These are phyloP conservation scores for Helicoverpa armigera DNA, from an alignment of 1,140 invertebrate species.

Conservation along the genomic window DNA sequence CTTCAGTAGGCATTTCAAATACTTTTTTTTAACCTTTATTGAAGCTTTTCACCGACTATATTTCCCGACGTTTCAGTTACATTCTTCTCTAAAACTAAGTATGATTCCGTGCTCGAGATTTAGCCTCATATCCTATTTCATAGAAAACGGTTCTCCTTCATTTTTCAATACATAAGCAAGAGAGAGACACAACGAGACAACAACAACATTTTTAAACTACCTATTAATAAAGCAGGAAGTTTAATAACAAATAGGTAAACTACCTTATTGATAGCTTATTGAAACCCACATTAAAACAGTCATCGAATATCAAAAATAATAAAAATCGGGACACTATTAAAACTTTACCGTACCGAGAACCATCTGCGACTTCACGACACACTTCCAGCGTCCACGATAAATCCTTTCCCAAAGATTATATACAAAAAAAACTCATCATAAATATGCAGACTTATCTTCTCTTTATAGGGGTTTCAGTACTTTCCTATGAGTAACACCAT, in stretches of 20 bases:
- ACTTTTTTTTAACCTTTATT: too few relatives aligned
- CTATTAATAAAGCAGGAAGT: too few relatives aligned
- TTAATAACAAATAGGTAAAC: not conserved
- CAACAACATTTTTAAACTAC: too few relatives aligned
- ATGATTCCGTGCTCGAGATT: too few relatives aligned
- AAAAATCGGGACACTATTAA: constrained; percentile 10
- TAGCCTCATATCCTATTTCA: too few relatives aligned
- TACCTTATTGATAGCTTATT: not conserved
- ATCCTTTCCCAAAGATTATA: constrained; percentile 15
- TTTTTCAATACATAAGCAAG: too few relatives aligned
- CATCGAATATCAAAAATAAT: not conserved
- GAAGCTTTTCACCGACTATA: too few relatives aligned
- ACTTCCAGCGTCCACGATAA: not conserved
- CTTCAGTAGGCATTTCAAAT: too few relatives aligned
- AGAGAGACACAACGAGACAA: too few relatives aligned
- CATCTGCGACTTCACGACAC: not conserved
- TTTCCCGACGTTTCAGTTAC: too few relatives aligned
- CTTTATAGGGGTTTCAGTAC: constrained; percentile 27
- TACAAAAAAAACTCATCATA: constrained; percentile 17
- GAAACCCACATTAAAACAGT: not conserved
- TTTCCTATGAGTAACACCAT: not conserved
- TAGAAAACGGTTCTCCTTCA: too few relatives aligned
- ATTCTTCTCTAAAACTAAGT: too few relatives aligned
- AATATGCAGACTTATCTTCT: constrained; percentile 34
- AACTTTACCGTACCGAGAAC: not conserved